Base-by-base conservation (phyloP, 1,140 invertebrate genomes). In the Drosophila navojoa region DNA sequence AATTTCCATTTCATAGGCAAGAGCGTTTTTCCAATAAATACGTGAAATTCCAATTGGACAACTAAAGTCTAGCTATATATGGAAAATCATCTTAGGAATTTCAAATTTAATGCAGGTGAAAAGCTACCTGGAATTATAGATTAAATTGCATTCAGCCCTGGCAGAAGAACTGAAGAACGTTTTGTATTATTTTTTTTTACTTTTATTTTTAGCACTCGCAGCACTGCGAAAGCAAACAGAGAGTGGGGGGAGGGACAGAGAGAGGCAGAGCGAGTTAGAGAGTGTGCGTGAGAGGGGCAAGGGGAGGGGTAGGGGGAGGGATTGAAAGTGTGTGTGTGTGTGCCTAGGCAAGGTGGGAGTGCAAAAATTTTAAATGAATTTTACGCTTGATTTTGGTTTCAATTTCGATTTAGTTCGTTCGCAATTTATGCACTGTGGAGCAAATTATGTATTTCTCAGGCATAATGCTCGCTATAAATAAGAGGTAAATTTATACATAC, bases 311-410 rank as follows among this genome's bases (percentile, higher is more conserved):
- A 35, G 3, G 32, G 19, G 19, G 19, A 22, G 19, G 3, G 19
- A 22, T 0, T 4, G 11, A 35, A 2, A 6, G 29, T 5, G 11
- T 2, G 3, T 47, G 42, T 16, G 27, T 32, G 3, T 29, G 19
- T 49, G 13, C 10, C 49, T 27, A 45, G 44, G 25, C 13, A n/a
- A 15, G 45, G 5, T 45, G 35, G 53, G 19, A 10, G 45, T 79
- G 67, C 40, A 45, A 85, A 81, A 70, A 77, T 85, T 81, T 85
- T 81, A 81, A 85, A 86, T 85, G 70, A 86, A 85, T 85, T 85
- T 86, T 86, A 77, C 81, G 81, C 81, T 77, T 86, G 74, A 86
- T 86, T 85, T 85, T 85, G 70, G 81, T 86, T 86, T 84, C 80
- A 84, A 84, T 84, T 81, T 86, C 78, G 63, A 86, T 86, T 67